phyloP scores from a whole-genome alignment of 2,797 vertebrate genomes.

The Poecilia picta region DNA sequence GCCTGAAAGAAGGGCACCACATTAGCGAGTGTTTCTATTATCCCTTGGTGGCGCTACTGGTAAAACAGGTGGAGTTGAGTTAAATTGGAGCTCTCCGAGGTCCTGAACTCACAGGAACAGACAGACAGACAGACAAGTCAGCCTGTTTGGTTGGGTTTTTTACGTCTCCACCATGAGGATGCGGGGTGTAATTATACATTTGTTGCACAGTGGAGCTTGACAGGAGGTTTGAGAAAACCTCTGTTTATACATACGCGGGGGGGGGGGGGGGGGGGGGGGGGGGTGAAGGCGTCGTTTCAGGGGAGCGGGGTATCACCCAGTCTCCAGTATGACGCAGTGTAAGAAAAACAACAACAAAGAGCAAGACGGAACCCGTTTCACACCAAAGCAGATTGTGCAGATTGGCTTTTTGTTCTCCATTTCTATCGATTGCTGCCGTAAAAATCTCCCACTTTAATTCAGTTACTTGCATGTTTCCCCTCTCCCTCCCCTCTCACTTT shows the following conservation, averaged over 20 bases:
- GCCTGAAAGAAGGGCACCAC: neutral
- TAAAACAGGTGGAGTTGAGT: conserved; percentile 35
- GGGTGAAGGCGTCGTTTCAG: neutral
- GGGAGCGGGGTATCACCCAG: neutral
- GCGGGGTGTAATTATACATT: conserved; percentile 25
- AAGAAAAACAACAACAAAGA: conserved; percentile 1
- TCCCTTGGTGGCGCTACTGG: neutral
- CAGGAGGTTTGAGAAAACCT: conserved; percentile 23
- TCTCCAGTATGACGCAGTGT: neutral
- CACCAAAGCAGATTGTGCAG: neutral
- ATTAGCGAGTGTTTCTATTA: neutral
- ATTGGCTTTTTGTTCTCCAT: neutral
- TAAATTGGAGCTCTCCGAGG: conserved; percentile 67
- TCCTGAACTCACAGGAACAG: conserved; percentile 62
- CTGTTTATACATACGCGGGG: conserved; percentile 13
- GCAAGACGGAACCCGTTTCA: neutral
- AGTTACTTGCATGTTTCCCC: neutral
- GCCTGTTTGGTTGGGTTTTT: neutral
- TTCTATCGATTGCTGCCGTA: neutral
- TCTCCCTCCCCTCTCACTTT: neutral
- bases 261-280: no score
- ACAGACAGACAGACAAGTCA: neutral
- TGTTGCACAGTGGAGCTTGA: conserved; percentile 40
- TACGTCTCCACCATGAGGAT: neutral
- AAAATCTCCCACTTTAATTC: neutral